A percentile compares a stretch with the other conserved stretches of the same genome.
Evolutionary conservation across 2,113 vertebrate genomes (phyloP).

Genomic region (Rhinolophus sinicus): DNA sequence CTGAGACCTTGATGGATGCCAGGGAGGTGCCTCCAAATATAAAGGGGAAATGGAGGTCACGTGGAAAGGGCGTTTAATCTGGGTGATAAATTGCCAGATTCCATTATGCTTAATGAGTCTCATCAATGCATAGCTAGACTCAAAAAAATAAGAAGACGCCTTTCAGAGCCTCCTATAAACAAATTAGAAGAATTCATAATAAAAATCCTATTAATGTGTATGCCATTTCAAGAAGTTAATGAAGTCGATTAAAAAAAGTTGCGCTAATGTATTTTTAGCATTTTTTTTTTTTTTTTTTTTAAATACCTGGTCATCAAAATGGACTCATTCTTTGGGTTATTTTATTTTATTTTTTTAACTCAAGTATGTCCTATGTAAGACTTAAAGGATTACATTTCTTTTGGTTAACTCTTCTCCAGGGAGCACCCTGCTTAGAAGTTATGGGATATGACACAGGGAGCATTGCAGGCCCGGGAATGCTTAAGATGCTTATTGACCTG

Average conservation of each 20-base stretch:
- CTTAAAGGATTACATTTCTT: slow-evolving; percentile 54
- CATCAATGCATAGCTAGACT: slow-evolving; percentile 81
- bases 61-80: slow-evolving; percentile 82
- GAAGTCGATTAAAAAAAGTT: slow-evolving; percentile 79
- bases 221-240: slow-evolving; percentile 83
- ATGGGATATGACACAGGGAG: neutral
- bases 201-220: slow-evolving; percentile 80
- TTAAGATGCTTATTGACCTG: slow-evolving; percentile 58
- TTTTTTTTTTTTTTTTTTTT: slow-evolving; percentile 37
- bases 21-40: slow-evolving; percentile 73
- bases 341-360: neutral
- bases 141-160: slow-evolving; percentile 81
- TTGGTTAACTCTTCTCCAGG: slow-evolving; percentile 49
- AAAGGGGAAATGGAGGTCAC: slow-evolving; percentile 83
- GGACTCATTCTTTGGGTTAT: slow-evolving; percentile 21
- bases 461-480: neutral
- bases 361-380: slow-evolving; percentile 7
- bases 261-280: slow-evolving; percentile 76
- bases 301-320: slow-evolving; percentile 69
- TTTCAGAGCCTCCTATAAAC: slow-evolving; percentile 80
- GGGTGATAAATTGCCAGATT: slow-evolving; percentile 84
- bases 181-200: slow-evolving; percentile 86
- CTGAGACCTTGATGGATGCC: slow-evolving; percentile 62
- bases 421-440: slow-evolving; percentile 7
- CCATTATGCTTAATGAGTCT: slow-evolving; percentile 85